phyloP scores from a whole-genome alignment of 1,140 invertebrate species.

The Bombus terrestris region DNA sequence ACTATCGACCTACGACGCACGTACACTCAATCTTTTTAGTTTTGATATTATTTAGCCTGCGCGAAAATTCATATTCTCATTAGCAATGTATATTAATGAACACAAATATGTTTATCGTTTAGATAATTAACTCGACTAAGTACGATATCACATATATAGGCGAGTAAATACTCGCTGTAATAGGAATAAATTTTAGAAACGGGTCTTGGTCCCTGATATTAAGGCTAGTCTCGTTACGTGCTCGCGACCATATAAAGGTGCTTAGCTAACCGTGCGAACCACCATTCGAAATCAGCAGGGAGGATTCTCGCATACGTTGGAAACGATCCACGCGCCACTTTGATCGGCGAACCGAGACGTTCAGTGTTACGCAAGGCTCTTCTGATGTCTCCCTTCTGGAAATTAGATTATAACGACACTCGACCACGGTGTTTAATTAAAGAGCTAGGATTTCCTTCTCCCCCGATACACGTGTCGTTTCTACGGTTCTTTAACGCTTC shows the following conservation, averaged over 20 bases:
- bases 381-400: constrained; percentile 32
- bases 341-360: constrained; percentile 60
- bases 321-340: constrained; percentile 39
- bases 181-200: no score
- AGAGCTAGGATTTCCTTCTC: constrained; percentile 29
- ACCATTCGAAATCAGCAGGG: constrained; percentile 41
- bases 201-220: background rate
- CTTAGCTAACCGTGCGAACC: constrained; percentile 61
- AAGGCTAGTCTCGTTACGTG: constrained; percentile 52
- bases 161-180: no score
- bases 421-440: constrained; percentile 49
- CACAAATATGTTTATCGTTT: no score
- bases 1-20: background rate
- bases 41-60: no score
- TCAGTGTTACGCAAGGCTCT: constrained; percentile 33
- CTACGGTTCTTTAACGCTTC: background rate
- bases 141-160: no score
- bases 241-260: constrained; percentile 59
- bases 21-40: no score
- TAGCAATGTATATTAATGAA: no score
- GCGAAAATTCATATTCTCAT: no score
- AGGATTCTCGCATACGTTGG: constrained; percentile 38
- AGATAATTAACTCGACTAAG: no score
- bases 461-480: background rate
- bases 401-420: constrained; percentile 55